Conservation (phyloP, 2,797 vertebrate species). For the Perodicticus potto region DNA sequence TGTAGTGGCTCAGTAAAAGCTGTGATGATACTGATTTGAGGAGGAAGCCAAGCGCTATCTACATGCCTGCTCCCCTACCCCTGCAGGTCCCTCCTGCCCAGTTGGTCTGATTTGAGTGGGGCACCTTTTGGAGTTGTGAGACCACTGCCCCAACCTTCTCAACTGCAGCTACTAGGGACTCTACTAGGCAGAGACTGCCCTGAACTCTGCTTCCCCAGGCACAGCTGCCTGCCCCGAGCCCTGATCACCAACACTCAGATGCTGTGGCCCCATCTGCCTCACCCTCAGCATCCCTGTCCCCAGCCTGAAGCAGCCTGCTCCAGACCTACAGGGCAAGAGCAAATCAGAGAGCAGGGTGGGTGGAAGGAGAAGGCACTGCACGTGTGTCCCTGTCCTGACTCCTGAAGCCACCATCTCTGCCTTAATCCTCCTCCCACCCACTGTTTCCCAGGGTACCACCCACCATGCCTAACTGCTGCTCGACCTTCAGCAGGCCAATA, state of each 20-base stretch:
- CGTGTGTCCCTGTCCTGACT: not conserved
- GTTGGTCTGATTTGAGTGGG: not conserved
- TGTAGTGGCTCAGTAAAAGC: not conserved
- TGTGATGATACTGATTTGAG: fast-evolving
- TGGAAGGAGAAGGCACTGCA: not conserved
- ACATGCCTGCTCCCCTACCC: not conserved
- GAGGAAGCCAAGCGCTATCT: not conserved
- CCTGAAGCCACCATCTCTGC: not conserved
- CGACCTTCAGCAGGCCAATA: not conserved
- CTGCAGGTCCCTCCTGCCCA: not conserved
- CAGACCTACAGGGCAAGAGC: not conserved
- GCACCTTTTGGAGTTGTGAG: not conserved
- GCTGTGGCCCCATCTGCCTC: fast-evolving
- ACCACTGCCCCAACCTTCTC: not conserved
- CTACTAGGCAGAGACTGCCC: not conserved
- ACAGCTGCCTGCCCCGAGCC: not conserved
- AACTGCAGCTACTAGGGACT: not conserved
- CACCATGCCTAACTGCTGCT: not conserved
- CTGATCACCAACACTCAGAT: not conserved
- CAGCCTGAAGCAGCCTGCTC: not conserved
- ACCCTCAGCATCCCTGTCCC: not conserved
- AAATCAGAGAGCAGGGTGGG: not conserved
- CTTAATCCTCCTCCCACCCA: not conserved
- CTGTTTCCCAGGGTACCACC: not conserved
- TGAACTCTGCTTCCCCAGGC: not conserved